Evolutionary conservation across 2,888 invertebrate genomes (phyloP).

Genomic region (Lithodes maja): DNA sequence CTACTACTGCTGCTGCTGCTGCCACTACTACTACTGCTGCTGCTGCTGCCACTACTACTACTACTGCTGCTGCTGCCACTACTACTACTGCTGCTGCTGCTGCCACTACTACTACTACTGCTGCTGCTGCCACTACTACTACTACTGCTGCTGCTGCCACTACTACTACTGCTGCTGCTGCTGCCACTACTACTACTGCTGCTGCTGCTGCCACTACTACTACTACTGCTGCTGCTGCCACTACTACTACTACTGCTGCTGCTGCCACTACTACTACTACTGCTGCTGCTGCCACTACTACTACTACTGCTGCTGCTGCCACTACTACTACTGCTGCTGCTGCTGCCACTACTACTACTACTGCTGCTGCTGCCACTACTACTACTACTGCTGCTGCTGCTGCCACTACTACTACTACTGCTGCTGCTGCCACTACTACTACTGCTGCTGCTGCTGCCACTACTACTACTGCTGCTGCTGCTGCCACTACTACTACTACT

Average conservation of each 20-base stretch:
- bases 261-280: slow-evolving; percentile 8
- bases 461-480: neutral
- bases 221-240: slow-evolving; percentile 25
- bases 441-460: slow-evolving; percentile 4
- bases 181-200: slow-evolving; percentile 25
- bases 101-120: slow-evolving; percentile 25
- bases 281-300: slow-evolving; percentile 25
- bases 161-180: slow-evolving; percentile 19
- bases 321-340: slow-evolving; percentile 11
- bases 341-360: slow-evolving; percentile 25
- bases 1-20: slow-evolving; percentile 19
- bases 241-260: slow-evolving; percentile 20
- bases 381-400: slow-evolving; percentile 19
- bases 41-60: slow-evolving; percentile 25
- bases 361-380: slow-evolving; percentile 9
- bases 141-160: slow-evolving; percentile 12
- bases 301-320: slow-evolving; percentile 19
- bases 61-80: slow-evolving; percentile 20
- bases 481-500: slow-evolving; percentile 25
- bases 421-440: slow-evolving; percentile 19
- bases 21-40: slow-evolving; percentile 19
- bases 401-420: slow-evolving; percentile 25
- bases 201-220: slow-evolving; percentile 19
- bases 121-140: slow-evolving; percentile 25
- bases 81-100: slow-evolving; percentile 12